Percentiles rank a stretch among this genome's conserved stretches.
phyloP scores from a whole-genome alignment of 2,888 invertebrate genomes.

The Tricholauxania praeusta region DNA sequence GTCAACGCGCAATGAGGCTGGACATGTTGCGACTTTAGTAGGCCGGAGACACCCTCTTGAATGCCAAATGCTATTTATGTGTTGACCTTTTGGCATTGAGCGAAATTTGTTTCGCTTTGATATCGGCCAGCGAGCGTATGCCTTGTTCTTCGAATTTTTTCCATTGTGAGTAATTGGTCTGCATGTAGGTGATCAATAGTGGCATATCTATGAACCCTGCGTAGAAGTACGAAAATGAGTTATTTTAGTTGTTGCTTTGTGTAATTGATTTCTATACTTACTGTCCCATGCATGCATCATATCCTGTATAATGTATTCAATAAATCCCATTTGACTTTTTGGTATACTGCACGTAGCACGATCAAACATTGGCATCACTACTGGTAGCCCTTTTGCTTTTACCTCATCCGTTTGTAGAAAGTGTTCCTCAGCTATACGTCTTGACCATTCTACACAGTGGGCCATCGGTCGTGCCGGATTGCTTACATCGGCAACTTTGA shows the following conservation, averaged over 20 bases:
- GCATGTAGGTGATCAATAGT: conserved; percentile 86
- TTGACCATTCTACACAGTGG: conserved; percentile 92
- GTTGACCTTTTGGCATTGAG: conserved; percentile 58
- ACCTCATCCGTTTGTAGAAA: conserved; percentile 98
- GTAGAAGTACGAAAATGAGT: conserved; percentile 49
- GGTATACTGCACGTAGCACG: conserved; percentile 94
- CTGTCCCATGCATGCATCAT: conserved; percentile 99
- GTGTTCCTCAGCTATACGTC: conserved; percentile 94
- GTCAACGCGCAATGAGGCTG: conserved; percentile 61
- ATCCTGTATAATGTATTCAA: conserved; percentile 96
- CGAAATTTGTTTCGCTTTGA: conserved; percentile 69
- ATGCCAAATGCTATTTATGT: conserved; percentile 66
- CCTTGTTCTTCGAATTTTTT: conserved; percentile 85
- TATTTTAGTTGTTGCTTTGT: too few relatives aligned
- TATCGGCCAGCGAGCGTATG: conserved; percentile 78
- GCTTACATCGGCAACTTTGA: conserved; percentile 98
- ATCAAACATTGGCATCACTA: conserved; percentile 99
- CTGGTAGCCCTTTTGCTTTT: conserved; percentile 86
- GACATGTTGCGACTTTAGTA: conserved; percentile 62
- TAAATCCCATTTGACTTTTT: conserved; percentile 96
- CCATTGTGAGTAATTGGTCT: conserved; percentile 91
- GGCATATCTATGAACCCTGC: conserved; percentile 94
- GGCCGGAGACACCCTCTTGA: conserved; percentile 63
- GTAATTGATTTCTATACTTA: conserved; percentile 68
- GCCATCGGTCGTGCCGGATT: conserved; percentile 92